Conservation (phyloP, 2,797 vertebrate genomes). For the Premnoplex brunnescens region DNA sequence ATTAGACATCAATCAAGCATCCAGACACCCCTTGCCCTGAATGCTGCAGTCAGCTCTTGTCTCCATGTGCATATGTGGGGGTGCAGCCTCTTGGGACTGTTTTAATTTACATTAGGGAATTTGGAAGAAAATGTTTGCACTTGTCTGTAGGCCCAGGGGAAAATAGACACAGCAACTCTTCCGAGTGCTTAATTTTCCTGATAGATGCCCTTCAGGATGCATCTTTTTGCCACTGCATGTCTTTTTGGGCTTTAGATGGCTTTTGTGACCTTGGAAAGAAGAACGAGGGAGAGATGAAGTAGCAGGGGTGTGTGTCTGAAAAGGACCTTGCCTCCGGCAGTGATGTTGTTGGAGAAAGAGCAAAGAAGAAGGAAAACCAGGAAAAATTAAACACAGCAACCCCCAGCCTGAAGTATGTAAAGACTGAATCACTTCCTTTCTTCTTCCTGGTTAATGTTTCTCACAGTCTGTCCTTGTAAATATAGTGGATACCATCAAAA, state of each 20-base stretch:
- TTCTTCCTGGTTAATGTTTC: neutral
- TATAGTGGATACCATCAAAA: neutral
- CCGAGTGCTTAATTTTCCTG: neutral
- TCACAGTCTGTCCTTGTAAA: neutral
- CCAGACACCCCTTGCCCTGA: neutral
- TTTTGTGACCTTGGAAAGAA: slow-evolving; percentile 8
- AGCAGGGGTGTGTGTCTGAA: neutral
- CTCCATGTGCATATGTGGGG: neutral
- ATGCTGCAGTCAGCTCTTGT: neutral
- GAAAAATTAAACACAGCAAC: neutral
- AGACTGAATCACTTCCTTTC: neutral
- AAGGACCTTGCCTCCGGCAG: neutral
- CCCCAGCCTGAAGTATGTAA: neutral
- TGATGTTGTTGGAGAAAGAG: neutral
- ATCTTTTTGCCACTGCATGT: neutral
- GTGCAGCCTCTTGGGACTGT: neutral
- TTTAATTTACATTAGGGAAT: neutral
- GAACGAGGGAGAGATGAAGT: neutral
- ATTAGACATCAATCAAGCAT: neutral
- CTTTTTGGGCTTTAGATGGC: neutral
- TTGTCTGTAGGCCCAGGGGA: neutral
- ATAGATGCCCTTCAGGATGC: neutral
- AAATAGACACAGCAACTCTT: neutral
- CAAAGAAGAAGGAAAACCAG: neutral
- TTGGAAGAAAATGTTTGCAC: neutral